A percentile compares a stretch with the other conserved stretches of the same genome.
Evolutionary conservation across 2,888 invertebrate species (phyloP).

Genomic region (Prenolepis imparis): DNA sequence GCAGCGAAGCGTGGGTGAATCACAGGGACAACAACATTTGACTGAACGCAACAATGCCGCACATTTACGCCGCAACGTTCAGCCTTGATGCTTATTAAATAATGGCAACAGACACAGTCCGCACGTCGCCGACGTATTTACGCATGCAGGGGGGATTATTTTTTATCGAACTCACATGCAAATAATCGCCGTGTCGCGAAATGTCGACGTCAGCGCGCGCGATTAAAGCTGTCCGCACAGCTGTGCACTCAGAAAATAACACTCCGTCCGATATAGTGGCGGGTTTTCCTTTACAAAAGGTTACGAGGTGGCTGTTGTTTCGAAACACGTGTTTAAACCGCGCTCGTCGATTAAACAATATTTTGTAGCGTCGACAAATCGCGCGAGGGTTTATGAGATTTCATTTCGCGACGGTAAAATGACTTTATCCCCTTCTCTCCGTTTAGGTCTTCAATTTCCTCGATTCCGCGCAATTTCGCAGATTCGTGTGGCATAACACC

Average conservation of each 20-base stretch:
- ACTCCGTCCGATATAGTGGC: neutral
- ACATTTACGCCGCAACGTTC: constrained; percentile 51
- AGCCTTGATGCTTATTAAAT: constrained; percentile 73
- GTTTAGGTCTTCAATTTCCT: neutral
- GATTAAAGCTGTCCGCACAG: neutral
- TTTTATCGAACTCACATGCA: neutral
- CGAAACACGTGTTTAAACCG: neutral
- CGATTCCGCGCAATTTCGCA: constrained; percentile 4
- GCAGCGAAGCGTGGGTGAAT: constrained; percentile 64
- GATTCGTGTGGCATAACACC: neutral
- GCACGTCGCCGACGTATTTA: constrained; percentile 34
- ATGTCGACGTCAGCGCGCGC: neutral
- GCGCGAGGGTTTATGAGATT: neutral
- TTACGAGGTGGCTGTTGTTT: neutral
- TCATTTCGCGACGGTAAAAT: constrained; percentile 8
- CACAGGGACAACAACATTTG: constrained; percentile 56
- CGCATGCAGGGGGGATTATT: neutral
- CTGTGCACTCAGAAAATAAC: neutral
- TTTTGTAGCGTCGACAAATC: neutral
- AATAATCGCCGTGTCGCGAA: neutral
- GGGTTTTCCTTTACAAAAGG: neutral
- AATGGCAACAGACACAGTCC: constrained; percentile 51
- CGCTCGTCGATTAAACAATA: constrained; percentile 23
- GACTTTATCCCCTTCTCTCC: neutral
- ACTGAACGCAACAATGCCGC: constrained; percentile 41